A percentile compares a stretch with the other conserved stretches of the same genome.
Conservation (phyloP, 1,140 invertebrate species). For the Solen grandis region DNA sequence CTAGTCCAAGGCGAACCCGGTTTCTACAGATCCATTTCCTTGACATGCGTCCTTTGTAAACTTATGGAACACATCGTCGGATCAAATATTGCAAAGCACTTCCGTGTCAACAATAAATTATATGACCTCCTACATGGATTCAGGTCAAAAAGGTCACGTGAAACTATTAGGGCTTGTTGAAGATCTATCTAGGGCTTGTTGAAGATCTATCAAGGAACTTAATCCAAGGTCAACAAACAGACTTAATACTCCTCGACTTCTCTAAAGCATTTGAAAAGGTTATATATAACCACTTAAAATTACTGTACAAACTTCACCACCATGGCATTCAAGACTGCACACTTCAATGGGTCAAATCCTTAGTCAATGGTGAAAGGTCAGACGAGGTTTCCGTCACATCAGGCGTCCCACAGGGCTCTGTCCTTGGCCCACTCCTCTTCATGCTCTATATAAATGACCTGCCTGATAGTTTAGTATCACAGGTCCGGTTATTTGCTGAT, state of each 20-base stretch:
- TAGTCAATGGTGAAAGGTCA: constrained; percentile 29
- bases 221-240: too few species aligned
- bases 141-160: constrained; percentile 21
- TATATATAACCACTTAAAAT: constrained; percentile 12
- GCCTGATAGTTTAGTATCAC: too few species aligned
- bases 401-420: too few species aligned
- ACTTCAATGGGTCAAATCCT: constrained; percentile 38
- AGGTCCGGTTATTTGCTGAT: too few species aligned
- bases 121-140: constrained; percentile 41
- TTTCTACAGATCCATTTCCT: constrained; percentile 1
- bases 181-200: constrained; percentile 31
- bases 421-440: too few species aligned
- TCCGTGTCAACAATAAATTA: constrained; percentile 23
- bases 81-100: constrained; percentile 18
- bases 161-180: constrained; percentile 19
- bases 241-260: too few species aligned
- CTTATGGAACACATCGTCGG: constrained; percentile 34
- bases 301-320: constrained; percentile 39
- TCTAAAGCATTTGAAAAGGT: constrained; percentile 43
- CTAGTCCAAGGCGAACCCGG: not conserved
- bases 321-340: constrained; percentile 40
- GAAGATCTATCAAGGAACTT: too few species aligned
- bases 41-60: too few species aligned
- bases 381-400: constrained; percentile 30
- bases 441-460: constrained; percentile 28